Conservation (phyloP, 2,113 vertebrate genomes). For the Platycercus adscitus region DNA sequence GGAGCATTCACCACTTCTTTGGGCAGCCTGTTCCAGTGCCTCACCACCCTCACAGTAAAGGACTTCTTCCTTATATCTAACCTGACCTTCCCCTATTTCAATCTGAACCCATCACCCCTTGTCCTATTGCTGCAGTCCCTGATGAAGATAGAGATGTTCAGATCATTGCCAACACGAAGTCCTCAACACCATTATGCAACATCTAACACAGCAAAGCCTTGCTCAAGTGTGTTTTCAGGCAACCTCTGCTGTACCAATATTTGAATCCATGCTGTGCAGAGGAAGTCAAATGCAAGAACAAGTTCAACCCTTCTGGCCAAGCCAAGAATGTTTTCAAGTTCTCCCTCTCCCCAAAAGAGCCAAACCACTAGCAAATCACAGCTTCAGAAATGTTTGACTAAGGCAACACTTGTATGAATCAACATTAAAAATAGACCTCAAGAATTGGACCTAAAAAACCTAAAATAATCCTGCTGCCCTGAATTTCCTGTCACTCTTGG, state of each 20-base stretch:
- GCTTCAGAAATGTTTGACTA: constrained; percentile 13
- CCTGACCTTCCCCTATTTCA: background rate
- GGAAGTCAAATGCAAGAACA: constrained; percentile 1
- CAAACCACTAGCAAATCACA: constrained; percentile 40
- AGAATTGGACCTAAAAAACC: background rate
- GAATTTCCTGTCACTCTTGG: constrained; percentile 63
- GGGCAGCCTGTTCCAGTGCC: background rate
- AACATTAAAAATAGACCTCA: constrained; percentile 19
- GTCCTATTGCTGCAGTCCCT: background rate
- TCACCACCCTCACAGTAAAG: background rate
- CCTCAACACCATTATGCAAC: accelerated
- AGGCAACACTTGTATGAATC: constrained; percentile 33
- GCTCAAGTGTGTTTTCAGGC: background rate
- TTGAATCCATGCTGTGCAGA: background rate
- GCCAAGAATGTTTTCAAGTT: constrained; percentile 3
- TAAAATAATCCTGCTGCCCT: background rate
- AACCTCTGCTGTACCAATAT: background rate
- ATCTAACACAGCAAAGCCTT: background rate
- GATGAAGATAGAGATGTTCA: background rate
- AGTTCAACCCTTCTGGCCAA: background rate
- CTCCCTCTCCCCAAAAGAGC: background rate
- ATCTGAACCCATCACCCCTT: background rate
- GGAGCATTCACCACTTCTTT: background rate
- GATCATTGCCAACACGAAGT: background rate
- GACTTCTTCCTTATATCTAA: background rate